Evolutionary conservation across 1,140 invertebrate genomes (phyloP).

Genomic region (Eubasilissa regina): DNA sequence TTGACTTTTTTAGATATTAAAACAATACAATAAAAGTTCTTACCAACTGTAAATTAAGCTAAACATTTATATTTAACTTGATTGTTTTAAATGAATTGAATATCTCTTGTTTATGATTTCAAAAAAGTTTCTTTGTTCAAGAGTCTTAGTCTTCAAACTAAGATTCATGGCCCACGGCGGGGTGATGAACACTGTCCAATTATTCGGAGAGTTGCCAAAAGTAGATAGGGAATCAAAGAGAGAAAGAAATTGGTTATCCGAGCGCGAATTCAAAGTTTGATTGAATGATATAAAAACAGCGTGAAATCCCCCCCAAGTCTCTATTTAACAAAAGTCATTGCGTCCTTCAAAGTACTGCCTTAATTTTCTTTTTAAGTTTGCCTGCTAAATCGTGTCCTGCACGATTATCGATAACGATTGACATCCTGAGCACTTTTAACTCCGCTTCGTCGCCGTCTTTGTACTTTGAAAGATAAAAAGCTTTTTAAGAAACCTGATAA

Average conservation of each 20-base stretch:
- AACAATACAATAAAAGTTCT: too few relatives aligned
- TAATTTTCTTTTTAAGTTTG: slow-evolving; percentile 26
- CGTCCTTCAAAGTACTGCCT: not conserved
- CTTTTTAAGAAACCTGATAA: slow-evolving; percentile 36
- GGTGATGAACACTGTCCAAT: too few relatives aligned
- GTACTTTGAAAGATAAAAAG: slow-evolving; percentile 26
- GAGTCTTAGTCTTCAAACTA: too few relatives aligned
- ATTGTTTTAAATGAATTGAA: too few relatives aligned
- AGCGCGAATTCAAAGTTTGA: not conserved
- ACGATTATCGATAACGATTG: slow-evolving; percentile 33
- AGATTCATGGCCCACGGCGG: too few relatives aligned
- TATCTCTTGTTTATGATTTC: too few relatives aligned
- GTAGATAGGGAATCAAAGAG: too few relatives aligned
- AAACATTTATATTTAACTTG: too few relatives aligned
- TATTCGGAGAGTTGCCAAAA: too few relatives aligned
- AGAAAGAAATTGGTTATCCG: not conserved
- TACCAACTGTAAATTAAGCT: too few relatives aligned
- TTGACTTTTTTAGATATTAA: too few relatives aligned
- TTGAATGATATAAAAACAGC: not conserved
- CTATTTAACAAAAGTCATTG: not conserved
- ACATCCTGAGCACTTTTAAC: slow-evolving; percentile 3
- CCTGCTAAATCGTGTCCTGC: slow-evolving; percentile 13
- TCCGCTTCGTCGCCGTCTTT: not conserved
- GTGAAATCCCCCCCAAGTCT: not conserved
- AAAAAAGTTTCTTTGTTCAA: too few relatives aligned